Base-by-base conservation (phyloP, 2,888 invertebrate species). In the Hemaris fuciformis region DNA sequence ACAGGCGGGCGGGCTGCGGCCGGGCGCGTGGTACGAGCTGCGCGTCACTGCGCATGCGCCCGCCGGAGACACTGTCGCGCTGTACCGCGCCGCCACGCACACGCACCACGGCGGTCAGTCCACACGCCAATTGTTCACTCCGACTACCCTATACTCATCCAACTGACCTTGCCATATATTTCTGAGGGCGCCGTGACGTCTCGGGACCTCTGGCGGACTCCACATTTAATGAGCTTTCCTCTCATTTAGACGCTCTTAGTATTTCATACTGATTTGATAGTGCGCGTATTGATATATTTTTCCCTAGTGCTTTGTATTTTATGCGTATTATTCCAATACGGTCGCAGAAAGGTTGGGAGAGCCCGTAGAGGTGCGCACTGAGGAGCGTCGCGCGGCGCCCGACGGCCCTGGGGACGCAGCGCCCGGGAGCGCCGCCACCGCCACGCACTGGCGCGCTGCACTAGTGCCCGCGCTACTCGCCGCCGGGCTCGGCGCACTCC, bases 11-110 rank as follows among this genome's bases (percentile, higher is more conserved):
- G 87, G 88, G 61, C 86, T 94, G 75, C 79, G 79, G 59, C 89
- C 94, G 53, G 93, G 93, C 62, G 85, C 93, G 48, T 94, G 94
- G 94, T 94, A 94, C 80, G 94, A 94, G 73, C 74, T 94, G 46
- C 92, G 93, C 63, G 91, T 94, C 69, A 84, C 87, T 46, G 94
- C 94, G 53, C 89, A 84, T 67, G 92, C 93, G 62, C 83, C 93
- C 62, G 94, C 94, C 58, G 94, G 94, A 0, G 93, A 93, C 74
- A 90, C 93, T 38, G 81, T 85, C 15, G 93, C 94, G 46, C 83
- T 92, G 31, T 94, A 94, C 82, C 86, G 93, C 62, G 93, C 93
- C 59, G 93, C 94, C 60, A 94, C 94, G 48, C 93, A 87, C 67
- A 88, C 89, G 13, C 69, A 79, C 6, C 84, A 85, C 66, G 94